A percentile compares a stretch with the other conserved stretches of the same genome.
These are phyloP conservation scores for Apodemia zela DNA, from an alignment of 2,888 invertebrate genomes.

Conservation along the genomic window DNA sequence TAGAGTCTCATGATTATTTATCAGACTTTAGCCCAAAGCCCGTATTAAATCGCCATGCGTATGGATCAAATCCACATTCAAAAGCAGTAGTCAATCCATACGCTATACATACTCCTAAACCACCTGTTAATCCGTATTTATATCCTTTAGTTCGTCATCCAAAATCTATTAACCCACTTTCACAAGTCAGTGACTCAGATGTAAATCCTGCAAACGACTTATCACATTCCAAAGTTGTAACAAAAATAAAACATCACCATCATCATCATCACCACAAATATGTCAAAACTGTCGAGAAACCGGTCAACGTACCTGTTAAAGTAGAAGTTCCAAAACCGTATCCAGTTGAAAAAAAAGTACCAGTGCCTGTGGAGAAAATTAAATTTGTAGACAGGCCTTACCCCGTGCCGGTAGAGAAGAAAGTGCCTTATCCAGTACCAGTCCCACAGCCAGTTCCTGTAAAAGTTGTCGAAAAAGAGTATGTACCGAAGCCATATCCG, in stretches of 20 bases:
- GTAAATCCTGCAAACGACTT: constrained; percentile 52
- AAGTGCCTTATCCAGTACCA: constrained; percentile 66
- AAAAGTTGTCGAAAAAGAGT: constrained; percentile 73
- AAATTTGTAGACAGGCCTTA: constrained; percentile 59
- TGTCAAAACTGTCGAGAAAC: constrained; percentile 81
- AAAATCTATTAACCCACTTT: constrained; percentile 19
- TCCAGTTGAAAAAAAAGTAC: constrained; percentile 68
- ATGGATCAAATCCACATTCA: not conserved
- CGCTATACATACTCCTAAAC: constrained; percentile 15
- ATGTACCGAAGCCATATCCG: constrained; percentile 70
- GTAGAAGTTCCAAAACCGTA: constrained; percentile 81
- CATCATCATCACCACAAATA: constrained; percentile 84
- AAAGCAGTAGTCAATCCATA: not conserved
- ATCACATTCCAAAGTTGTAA: constrained; percentile 47
- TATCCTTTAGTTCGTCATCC: constrained; percentile 21
- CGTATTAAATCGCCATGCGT: not conserved
- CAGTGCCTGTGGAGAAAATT: constrained; percentile 42
- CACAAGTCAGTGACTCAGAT: constrained; percentile 44
- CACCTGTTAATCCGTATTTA: not conserved
- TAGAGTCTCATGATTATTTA: not conserved
- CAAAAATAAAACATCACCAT: constrained; percentile 81
- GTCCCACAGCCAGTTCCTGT: constrained; percentile 73
- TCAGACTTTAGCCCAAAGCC: constrained; percentile 1
- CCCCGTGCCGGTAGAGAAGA: constrained; percentile 68
- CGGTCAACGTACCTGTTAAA: constrained; percentile 67